Base-by-base conservation (phyloP, 2,888 invertebrate genomes). In the Odontothrips loti region DNA sequence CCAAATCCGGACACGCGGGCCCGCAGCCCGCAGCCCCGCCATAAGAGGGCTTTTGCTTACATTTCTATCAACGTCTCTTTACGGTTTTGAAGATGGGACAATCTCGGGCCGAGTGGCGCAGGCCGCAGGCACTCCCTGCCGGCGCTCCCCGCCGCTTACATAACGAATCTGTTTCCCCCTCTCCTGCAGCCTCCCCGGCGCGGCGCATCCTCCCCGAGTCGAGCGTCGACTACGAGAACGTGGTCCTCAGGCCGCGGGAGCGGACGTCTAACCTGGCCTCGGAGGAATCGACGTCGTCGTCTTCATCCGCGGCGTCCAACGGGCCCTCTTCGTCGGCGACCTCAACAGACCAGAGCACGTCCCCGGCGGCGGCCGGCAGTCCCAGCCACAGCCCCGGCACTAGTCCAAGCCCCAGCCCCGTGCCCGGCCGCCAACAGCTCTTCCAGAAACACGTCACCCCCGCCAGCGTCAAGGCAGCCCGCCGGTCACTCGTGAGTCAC, bases 161-260 rank as follows among this genome's bases (percentile, higher is more conserved):
- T n/a, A n/a, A n/a, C n/a, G n/a, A 43, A 43, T 43, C 34, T 43
- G 6, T 6, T 43, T 43, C 34, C 34, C 34, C 34, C 6, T 43
- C 34, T 43, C 34, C 68, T 27, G 23, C 68, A 75, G 68, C 68
- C 11, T 75, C 68, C 23, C 68, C 68, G 68, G 23, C 68, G 27
- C 68, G 68, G 8, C 68, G 79, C 47, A 83, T 82, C 81, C 90
- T 92, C 89, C 90, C 90, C 83, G 93, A 93, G 87, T 93, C 92
- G 86, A 91, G 91, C 47, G 93, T 93, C 1, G 93, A 93, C 87
- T 92, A 93, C 84, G 93, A 93, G 85, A 92, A 92, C 85, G 90
- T 85, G 15, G 78, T 84, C 63, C 81, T 84, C 47, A 47, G 81
- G 63, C 80, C 80, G 12, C 51, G 48, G 58, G 34, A 51, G 27